Base-by-base conservation (phyloP, 2,113 vertebrate species). In the Henicopernis longicauda region DNA sequence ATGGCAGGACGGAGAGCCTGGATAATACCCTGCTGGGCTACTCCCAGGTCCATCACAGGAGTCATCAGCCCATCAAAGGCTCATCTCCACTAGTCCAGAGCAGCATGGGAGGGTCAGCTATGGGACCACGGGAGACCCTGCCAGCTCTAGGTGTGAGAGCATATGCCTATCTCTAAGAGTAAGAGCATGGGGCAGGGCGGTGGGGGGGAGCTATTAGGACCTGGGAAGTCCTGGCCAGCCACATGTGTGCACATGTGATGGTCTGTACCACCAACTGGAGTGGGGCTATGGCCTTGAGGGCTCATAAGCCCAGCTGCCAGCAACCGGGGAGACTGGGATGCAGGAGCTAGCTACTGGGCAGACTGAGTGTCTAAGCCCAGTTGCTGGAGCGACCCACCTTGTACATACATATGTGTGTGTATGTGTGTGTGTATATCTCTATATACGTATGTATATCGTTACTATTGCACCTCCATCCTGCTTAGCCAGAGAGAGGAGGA, bases 211-310 rank as follows among this genome's bases (percentile, higher is more conserved):
- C 16, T 55, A 14, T 7, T 12, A 16, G 29, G 20, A 34, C 13
- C n/a, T 32, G 10, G 26, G 11, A 62, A 76, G 22, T 55, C 23
- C 45, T 74, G 62, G 15, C 9, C 25, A 86, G 38, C 25, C 57
- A 47, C 1, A 1, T 5, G 9, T 7, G 21, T 8, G 13, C 4
- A 8, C 23, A 12, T 7, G 16, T 27, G 17, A 69, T 16, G 14
- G 40, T 13, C 13, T 32, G 54, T 15, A 69, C 61, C 44, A 90
- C 45, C n/a, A 86, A 4, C 22, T 23, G 13, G 7, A 85, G 32
- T 9, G 20, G 27, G 20, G 19, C 26, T 73, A 26, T 0, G 0
- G 50, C 27, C 36, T 32, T 71, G 16, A 44, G 19, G 22, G 25
- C 20, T 69, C 36, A 4, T 2, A 18, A 0, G 3, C 7, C 38